Percentiles rank a stretch among this genome's conserved stretches.
phyloP scores from a whole-genome alignment of 2,113 vertebrate species.

The Myanophis thanlyinensis region DNA sequence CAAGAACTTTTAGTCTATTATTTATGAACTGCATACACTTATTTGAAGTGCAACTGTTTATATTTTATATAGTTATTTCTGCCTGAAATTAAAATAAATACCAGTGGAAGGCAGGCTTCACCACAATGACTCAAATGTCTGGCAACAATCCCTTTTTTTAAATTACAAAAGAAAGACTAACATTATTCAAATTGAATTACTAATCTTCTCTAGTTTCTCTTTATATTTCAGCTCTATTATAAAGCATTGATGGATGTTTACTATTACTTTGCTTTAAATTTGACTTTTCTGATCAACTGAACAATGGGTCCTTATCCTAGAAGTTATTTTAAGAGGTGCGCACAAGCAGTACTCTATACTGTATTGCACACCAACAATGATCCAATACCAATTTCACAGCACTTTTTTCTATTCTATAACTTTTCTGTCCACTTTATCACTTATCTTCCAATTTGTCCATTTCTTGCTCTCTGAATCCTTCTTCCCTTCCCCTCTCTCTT shows the following conservation, averaged over 20 bases:
- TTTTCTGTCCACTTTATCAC: not conserved
- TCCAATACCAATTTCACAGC: not conserved
- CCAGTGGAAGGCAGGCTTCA: not conserved
- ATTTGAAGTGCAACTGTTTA: not conserved
- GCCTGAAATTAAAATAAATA: not conserved
- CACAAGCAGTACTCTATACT: not conserved
- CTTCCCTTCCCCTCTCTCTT: not conserved
- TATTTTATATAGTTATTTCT: not conserved
- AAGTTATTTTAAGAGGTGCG: not conserved
- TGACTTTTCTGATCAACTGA: not conserved
- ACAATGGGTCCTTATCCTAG: not conserved
- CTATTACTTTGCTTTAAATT: not conserved
- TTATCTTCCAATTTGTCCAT: not conserved
- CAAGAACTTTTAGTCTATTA: not conserved
- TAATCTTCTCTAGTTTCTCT: not conserved
- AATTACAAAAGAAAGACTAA: not conserved
- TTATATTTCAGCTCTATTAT: not conserved
- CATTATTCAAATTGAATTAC: not conserved
- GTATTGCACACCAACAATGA: not conserved
- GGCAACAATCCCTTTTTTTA: not conserved
- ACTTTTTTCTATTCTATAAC: not conserved
- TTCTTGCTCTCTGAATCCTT: not conserved
- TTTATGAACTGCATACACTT: not conserved
- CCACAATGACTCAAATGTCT: not conserved
- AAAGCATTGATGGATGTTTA: not conserved